Evolutionary conservation across 30 jellyfish, hydroid and myxozoan genomes (phyloP).

Genomic region (Cassiopea xamachana): DNA sequence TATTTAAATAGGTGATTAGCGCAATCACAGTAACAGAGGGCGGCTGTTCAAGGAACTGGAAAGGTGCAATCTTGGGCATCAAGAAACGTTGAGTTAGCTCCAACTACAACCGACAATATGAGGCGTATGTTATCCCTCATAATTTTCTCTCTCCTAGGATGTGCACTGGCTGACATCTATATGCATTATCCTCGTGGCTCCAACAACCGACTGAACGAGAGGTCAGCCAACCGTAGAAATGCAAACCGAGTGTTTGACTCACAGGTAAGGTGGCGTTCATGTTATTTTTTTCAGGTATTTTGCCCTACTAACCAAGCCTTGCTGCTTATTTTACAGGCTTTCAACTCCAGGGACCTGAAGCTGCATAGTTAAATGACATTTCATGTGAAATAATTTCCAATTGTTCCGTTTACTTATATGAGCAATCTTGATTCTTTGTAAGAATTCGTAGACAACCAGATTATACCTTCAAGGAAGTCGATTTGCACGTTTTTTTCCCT

Average conservation of each 20-base stretch:
- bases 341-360: no score
- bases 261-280: conserved; percentile 65
- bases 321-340: no score
- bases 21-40: background rate
- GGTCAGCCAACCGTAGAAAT: conserved; percentile 79
- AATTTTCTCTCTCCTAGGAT: conserved; percentile 30
- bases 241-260: conserved; percentile 95
- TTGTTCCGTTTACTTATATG: no score
- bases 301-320: no score
- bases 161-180: conserved; percentile 69
- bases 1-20: background rate
- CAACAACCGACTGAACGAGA: conserved; percentile 94
- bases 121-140: conserved; percentile 1
- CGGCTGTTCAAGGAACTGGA: background rate
- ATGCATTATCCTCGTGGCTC: conserved; percentile 96
- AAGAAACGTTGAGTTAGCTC: background rate
- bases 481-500: no score
- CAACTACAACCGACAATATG: background rate
- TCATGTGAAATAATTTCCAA: no score
- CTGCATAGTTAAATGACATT: no score
- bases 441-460: no score
- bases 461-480: no score
- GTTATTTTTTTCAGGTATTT: no score
- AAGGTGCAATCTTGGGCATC: background rate
- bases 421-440: no score